phyloP scores from a whole-genome alignment of 2,797 vertebrate genomes.

The Enoplosus armatus region DNA sequence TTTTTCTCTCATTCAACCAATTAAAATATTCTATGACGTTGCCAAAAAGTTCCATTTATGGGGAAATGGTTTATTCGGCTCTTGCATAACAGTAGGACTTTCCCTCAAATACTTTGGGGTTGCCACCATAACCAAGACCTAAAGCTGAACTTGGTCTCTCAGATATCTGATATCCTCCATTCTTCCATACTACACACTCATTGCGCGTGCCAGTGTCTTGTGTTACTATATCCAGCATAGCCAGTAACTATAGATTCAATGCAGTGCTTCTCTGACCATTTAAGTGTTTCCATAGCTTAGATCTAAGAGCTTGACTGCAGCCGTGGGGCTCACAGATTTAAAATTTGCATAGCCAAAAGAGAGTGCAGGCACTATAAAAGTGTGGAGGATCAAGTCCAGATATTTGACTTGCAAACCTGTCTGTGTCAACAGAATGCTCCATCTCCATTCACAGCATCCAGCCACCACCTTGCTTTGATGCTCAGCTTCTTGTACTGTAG shows the following conservation, averaged over 20 bases:
- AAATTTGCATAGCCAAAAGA: conserved; percentile 84
- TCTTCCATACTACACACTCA: conserved; percentile 52
- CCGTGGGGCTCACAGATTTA: conserved; percentile 60
- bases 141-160: conserved; percentile 67
- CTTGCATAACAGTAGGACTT: conserved; percentile 63
- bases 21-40: conserved; percentile 59
- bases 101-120: conserved; percentile 57
- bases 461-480: conserved; percentile 45
- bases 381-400: conserved; percentile 56
- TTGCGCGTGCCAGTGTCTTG: conserved; percentile 51
- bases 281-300: conserved; percentile 62
- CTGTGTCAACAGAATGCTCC: conserved; percentile 65
- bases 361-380: conserved; percentile 54
- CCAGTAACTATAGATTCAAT: conserved; percentile 49
- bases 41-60: conserved; percentile 52
- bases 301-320: conserved; percentile 54
- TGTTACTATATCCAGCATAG: conserved; percentile 51
- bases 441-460: conserved; percentile 55
- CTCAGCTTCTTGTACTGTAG: conserved; percentile 43
- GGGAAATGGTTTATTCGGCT: conserved; percentile 49
- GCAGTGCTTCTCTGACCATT: conserved; percentile 52
- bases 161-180: conserved; percentile 66
- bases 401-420: conserved; percentile 85
- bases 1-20: conserved; percentile 54
- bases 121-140: conserved; percentile 69